Evolutionary conservation across 2,113 vertebrate genomes (phyloP).

Genomic region (Pleuronectes platessa): DNA sequence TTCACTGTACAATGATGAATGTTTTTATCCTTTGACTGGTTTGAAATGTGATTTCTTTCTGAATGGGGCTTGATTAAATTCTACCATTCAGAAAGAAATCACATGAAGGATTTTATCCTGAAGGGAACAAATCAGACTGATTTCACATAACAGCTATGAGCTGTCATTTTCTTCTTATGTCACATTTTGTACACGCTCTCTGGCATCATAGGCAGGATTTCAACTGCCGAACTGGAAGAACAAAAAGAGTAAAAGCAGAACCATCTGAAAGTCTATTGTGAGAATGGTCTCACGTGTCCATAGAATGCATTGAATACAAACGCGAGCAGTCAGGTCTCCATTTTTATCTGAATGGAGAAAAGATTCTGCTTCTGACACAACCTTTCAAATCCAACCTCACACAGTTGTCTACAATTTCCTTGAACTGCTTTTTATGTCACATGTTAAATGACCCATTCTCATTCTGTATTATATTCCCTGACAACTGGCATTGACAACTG

Average conservation of each 20-base stretch:
- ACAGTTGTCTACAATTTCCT: too few species aligned
- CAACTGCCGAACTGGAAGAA: neutral
- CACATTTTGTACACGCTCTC: neutral
- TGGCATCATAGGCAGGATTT: neutral
- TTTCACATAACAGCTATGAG: neutral
- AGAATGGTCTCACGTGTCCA: neutral
- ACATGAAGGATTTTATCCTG: neutral
- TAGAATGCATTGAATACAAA: too few species aligned
- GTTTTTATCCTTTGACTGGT: neutral
- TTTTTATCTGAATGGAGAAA: neutral
- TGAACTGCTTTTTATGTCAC: too few species aligned
- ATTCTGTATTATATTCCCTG: too few species aligned
- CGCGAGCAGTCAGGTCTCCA: neutral
- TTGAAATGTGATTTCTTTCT: slow-evolving; percentile 1
- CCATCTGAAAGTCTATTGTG: too few species aligned
- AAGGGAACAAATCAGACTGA: neutral
- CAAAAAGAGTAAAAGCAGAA: too few species aligned
- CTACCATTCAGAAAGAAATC: too few species aligned
- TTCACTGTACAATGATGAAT: neutral
- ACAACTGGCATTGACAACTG: too few species aligned
- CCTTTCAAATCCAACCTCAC: too few species aligned
- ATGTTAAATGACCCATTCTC: too few species aligned
- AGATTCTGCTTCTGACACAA: neutral
- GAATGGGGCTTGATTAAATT: neutral
- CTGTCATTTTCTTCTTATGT: neutral